phyloP scores from a whole-genome alignment of 2,797 vertebrate species.

The Sternotherus odoratus region DNA sequence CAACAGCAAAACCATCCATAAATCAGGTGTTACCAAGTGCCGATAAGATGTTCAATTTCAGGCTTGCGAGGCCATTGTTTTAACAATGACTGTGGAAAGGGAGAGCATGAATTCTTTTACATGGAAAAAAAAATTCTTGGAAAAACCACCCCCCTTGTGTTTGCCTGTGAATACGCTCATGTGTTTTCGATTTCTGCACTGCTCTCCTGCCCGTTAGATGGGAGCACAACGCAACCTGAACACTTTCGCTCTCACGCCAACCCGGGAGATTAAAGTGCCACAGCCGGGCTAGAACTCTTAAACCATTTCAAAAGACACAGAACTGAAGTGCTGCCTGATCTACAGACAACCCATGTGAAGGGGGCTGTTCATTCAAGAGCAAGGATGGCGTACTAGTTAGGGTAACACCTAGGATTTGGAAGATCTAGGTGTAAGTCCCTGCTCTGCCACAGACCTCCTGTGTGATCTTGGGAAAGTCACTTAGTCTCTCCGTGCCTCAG shows the following conservation, averaged over 20 bases:
- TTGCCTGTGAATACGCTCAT: constrained; percentile 71
- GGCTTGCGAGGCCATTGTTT: constrained; percentile 69
- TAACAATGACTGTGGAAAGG: constrained; percentile 73
- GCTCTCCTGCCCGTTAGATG: constrained; percentile 46
- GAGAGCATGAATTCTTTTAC: constrained; percentile 75
- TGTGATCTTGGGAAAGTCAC: background rate
- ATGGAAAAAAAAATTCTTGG: constrained; percentile 76
- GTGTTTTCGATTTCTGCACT: constrained; percentile 73
- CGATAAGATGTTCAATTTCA: constrained; percentile 72
- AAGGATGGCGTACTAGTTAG: background rate
- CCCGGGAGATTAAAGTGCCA: background rate
- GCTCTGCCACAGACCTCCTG: background rate
- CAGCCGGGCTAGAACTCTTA: accelerated
- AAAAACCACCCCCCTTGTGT: constrained; percentile 59
- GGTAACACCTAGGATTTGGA: background rate
- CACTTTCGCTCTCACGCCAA: background rate
- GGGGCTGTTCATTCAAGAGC: background rate
- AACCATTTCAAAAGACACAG: background rate
- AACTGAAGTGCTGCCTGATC: background rate
- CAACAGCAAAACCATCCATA: constrained; percentile 71
- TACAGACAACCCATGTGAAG: background rate
- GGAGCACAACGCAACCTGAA: constrained; percentile 28
- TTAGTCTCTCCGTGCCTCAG: background rate
- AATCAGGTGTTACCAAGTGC: constrained; percentile 70
- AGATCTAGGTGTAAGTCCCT: background rate